phyloP scores from a whole-genome alignment of 1,140 invertebrate genomes.

The Agraylea sexmaculata region DNA sequence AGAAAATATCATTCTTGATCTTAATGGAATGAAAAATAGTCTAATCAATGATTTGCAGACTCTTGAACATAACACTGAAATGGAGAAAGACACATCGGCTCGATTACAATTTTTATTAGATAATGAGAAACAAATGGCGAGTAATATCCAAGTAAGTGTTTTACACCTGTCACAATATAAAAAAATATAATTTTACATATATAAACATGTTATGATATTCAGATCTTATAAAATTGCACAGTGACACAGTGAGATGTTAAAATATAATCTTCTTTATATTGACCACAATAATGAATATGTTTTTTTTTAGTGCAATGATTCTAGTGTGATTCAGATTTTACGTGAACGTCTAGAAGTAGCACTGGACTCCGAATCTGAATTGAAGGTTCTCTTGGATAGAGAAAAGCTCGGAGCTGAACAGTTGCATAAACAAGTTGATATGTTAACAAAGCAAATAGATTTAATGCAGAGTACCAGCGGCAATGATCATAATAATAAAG shows the following conservation, averaged over 20 bases:
- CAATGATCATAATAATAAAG: too few relatives aligned
- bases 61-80: conserved; percentile 26
- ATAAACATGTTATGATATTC: too few relatives aligned
- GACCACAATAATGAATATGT: background rate
- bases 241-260: too few relatives aligned
- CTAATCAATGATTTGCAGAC: conserved; percentile 27
- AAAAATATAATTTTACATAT: background rate
- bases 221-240: too few relatives aligned
- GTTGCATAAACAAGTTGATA: conserved; percentile 30
- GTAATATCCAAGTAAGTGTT: conserved; percentile 27
- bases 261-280: too few relatives aligned
- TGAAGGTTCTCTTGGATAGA: conserved; percentile 45
- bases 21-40: conserved; percentile 32
- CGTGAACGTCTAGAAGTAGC: conserved; percentile 47
- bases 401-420: conserved; percentile 41
- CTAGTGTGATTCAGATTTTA: conserved; percentile 48
- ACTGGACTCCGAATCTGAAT: conserved; percentile 47
- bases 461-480: conserved; percentile 4
- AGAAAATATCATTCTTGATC: conserved; percentile 33
- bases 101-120: conserved; percentile 31
- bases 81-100: conserved; percentile 30
- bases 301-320: conserved; percentile 41
- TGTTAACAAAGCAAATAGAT: conserved; percentile 15
- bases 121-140: conserved; percentile 30
- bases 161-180: background rate